These are phyloP conservation scores for Electrona antarctica DNA, from an alignment of 2,113 vertebrate genomes.

Conservation along the genomic window DNA sequence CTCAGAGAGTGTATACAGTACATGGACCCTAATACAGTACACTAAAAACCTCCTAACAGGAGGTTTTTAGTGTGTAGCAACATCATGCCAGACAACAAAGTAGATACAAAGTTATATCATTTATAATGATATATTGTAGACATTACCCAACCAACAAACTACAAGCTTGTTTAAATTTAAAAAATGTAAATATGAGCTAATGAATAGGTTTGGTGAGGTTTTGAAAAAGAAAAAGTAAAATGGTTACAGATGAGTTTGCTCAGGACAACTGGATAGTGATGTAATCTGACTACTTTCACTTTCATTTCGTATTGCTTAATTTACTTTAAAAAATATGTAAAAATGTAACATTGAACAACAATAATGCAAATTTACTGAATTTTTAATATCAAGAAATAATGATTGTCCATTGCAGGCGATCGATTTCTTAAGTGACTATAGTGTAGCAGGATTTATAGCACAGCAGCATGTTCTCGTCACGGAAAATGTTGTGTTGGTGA, in stretches of 20 bases:
- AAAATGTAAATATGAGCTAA: slow-evolving; percentile 8
- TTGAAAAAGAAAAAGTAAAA: neutral
- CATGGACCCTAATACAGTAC: no score
- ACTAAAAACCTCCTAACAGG: no score
- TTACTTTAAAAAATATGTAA: neutral
- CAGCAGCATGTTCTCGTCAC: slow-evolving; percentile 25
- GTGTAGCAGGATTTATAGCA: no score
- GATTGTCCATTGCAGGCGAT: no score
- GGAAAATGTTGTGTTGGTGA: slow-evolving; percentile 50
- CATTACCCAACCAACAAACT: no score
- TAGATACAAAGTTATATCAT: slow-evolving; percentile 10
- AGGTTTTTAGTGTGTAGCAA: neutral
- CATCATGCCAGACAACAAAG: slow-evolving; percentile 45
- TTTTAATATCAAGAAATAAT: no score
- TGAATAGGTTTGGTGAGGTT: neutral
- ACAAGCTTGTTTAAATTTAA: neutral
- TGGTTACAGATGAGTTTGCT: neutral
- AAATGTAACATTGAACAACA: neutral
- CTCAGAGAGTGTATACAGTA: neutral
- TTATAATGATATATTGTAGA: no score
- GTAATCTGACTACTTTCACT: neutral
- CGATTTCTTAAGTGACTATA: no score
- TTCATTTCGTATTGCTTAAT: neutral
- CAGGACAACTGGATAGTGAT: neutral
- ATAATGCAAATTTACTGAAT: slow-evolving; percentile 1